Percentiles rank a stretch among this genome's conserved stretches.
Conservation (phyloP, 1,140 invertebrate genomes). For the Samia ricini region DNA sequence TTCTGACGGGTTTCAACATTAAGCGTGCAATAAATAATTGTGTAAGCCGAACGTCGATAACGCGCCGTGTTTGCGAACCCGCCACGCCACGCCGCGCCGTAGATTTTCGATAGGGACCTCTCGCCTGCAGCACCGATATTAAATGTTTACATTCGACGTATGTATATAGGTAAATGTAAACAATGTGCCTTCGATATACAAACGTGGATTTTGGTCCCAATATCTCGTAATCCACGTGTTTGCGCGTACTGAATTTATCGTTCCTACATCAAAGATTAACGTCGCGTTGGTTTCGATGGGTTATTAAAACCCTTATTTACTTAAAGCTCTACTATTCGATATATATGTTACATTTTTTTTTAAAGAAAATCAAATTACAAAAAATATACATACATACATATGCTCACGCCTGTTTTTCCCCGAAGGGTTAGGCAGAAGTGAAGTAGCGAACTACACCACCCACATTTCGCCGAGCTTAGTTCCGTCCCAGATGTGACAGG, state of each 20-base stretch:
- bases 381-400: too few species aligned
- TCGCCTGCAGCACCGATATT: constrained; percentile 54
- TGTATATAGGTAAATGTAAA: constrained; percentile 51
- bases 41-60: constrained; percentile 5
- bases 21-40: constrained; percentile 6
- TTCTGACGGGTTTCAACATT: background rate
- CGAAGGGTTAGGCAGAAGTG: too few species aligned
- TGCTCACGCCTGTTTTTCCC: too few species aligned
- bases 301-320: constrained; percentile 1
- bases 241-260: constrained; percentile 31
- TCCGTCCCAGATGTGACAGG: too few species aligned
- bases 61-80: background rate
- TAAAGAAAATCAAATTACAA: background rate
- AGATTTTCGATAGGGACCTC: constrained; percentile 21
- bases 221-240: constrained; percentile 50
- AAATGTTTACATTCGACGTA: constrained; percentile 53
- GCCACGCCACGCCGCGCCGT: background rate
- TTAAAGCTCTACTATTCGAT: too few species aligned
- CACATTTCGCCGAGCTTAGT: too few species aligned
- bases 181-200: constrained; percentile 37
- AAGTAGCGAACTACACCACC: too few species aligned
- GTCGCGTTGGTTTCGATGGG: constrained; percentile 11
- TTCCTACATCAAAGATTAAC: constrained; percentile 21
- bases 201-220: constrained; percentile 43
- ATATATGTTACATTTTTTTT: too few species aligned